A percentile compares a stretch with the other conserved stretches of the same genome.
These are phyloP conservation scores for Drosophila koepferae DNA, from an alignment of 2,888 invertebrate genomes.

Conservation along the genomic window DNA sequence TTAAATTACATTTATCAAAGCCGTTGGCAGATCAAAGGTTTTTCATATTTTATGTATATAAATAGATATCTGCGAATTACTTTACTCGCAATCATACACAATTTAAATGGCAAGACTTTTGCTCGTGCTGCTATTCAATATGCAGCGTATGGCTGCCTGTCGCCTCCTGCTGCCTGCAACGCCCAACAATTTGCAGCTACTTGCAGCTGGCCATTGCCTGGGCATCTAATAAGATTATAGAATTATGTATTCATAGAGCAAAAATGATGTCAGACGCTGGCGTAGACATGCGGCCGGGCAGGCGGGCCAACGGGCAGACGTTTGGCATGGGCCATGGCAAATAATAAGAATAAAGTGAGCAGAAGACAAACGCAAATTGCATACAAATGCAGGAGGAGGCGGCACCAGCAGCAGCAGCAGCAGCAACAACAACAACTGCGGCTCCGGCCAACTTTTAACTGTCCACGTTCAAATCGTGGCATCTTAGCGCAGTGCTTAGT, in stretches of 20 bases:
- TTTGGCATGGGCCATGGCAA: background rate
- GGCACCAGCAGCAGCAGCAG: background rate
- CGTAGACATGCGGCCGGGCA: constrained; percentile 25
- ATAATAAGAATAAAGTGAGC: constrained; percentile 45
- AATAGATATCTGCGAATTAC: background rate
- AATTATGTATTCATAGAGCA: constrained; percentile 79
- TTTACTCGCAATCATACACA: background rate
- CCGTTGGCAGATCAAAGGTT: background rate
- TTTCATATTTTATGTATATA: background rate
- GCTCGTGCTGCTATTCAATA: constrained; percentile 30
- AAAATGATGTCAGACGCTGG: constrained; percentile 64
- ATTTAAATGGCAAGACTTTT: background rate
- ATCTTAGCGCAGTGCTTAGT: constrained; percentile 66
- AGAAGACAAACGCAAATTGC: constrained; percentile 68
- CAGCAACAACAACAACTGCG: constrained; percentile 4
- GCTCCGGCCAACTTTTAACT: constrained; percentile 37
- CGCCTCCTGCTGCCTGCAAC: background rate
- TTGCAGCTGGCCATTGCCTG: constrained; percentile 32
- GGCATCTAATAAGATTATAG: constrained; percentile 77
- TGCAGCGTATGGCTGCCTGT: constrained; percentile 18
- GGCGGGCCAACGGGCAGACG: background rate
- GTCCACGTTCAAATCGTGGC: constrained; percentile 46
- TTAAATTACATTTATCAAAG: constrained; percentile 9
- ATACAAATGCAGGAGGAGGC: constrained; percentile 61
- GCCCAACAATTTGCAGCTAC: constrained; percentile 52